Conservation (phyloP, 1,140 invertebrate species). For the Meloidogyne chitwoodi region DNA sequence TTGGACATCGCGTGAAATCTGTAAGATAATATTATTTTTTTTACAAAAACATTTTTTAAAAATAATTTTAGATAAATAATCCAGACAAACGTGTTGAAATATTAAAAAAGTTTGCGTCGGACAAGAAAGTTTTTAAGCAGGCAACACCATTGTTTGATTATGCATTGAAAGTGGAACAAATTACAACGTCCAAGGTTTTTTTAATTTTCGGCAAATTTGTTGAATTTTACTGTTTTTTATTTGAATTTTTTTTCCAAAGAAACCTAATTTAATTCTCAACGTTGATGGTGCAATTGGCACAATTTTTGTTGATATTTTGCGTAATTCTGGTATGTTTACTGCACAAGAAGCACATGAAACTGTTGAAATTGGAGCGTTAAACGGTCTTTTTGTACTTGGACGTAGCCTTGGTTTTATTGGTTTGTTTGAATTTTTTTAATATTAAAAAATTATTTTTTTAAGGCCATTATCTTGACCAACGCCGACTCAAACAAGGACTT, state of each 20-base stretch:
- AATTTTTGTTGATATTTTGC: constrained; percentile 90
- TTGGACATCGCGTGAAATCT: constrained; percentile 95
- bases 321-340: constrained; percentile 80
- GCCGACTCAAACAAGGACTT: constrained; percentile 92
- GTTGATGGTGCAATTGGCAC: constrained; percentile 97
- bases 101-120: constrained; percentile 83
- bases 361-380: constrained; percentile 93
- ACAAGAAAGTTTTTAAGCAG: constrained; percentile 65
- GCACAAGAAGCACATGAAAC: constrained; percentile 94
- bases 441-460: constrained; percentile 33
- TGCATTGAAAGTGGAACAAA: constrained; percentile 94
- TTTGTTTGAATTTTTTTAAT: constrained; percentile 60
- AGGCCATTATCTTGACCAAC: constrained; percentile 97
- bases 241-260: constrained; percentile 63
- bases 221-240: too few relatives aligned
- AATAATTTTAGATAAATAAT: constrained; percentile 77
- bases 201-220: too few relatives aligned
- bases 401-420: constrained; percentile 97
- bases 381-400: constrained; percentile 95
- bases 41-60: constrained; percentile 13
- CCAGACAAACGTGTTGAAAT: constrained; percentile 94
- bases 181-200: constrained; percentile 83
- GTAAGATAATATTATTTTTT: constrained; percentile 61
- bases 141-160: constrained; percentile 87
- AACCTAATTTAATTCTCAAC: constrained; percentile 97